phyloP scores from a whole-genome alignment of 2,888 invertebrate species.

The Epiperipatus broadwayi region DNA sequence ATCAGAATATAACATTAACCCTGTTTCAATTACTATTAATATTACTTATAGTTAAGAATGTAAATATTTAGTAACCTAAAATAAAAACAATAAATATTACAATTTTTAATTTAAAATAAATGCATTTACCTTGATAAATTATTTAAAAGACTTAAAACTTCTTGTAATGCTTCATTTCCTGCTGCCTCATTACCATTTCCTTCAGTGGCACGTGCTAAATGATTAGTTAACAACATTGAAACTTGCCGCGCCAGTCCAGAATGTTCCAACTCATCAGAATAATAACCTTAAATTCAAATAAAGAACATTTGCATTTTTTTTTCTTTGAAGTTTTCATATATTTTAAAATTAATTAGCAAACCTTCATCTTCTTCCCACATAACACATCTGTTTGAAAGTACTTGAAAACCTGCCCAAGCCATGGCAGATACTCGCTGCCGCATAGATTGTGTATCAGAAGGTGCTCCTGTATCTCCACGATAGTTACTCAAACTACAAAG shows the following conservation, averaged over 20 bases:
- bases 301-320: background rate
- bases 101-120: no score
- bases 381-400: constrained; percentile 28
- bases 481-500: constrained; percentile 26
- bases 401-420: constrained; percentile 31
- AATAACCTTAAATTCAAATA: constrained; percentile 8
- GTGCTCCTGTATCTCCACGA: constrained; percentile 19
- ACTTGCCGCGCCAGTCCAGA: constrained; percentile 28
- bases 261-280: constrained; percentile 25
- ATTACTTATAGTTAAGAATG: no score
- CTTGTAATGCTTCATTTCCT: constrained; percentile 28
- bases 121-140: constrained; percentile 22
- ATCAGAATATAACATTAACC: no score
- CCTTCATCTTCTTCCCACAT: constrained; percentile 29
- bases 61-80: background rate
- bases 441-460: constrained; percentile 22
- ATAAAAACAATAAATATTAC: no score
- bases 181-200: constrained; percentile 26
- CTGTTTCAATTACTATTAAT: no score
- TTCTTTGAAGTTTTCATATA: no score
- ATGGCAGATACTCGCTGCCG: constrained; percentile 26
- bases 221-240: constrained; percentile 27
- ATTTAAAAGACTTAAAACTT: constrained; percentile 27
- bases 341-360: constrained; percentile 18
- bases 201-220: constrained; percentile 28